Base-by-base conservation (phyloP, 2,797 vertebrate species). In the Rhinophrynus dorsalis region DNA sequence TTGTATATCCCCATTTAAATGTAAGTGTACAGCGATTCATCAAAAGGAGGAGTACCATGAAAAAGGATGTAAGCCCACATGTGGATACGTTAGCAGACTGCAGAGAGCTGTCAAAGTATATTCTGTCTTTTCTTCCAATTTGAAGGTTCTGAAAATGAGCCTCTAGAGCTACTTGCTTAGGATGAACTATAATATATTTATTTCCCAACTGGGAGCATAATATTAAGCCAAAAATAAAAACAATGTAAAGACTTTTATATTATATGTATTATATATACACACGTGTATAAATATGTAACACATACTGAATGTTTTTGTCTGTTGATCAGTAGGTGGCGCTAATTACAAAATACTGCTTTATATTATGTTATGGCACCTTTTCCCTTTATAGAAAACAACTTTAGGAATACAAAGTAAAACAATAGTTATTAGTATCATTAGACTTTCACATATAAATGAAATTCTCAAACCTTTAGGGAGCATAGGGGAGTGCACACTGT, bases 11-110 rank as follows among this genome's bases (percentile, higher is more conserved):
- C 45, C 13, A 38, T 59, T 51, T 60, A 50, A 50, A 68, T 59
- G 45, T 15, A 51, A 59, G 55, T 51, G 42, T 68, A 68, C 55
- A 59, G 55, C 45, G 37, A 68, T 68, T 59, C 23, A 59, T 68
- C 66, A 68, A 24, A 68, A n/a, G 37, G 12, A 65, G 24, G 10
- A 24, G 23, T 12, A 13, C 5, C 13, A 35, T 55, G 18, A 21
- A 20, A 29, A 13, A 42, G 12, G 15, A n/a, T n/a, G n/a, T n/a
- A n/a, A n/a, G n/a, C n/a, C n/a, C n/a, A n/a, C n/a, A n/a, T n/a
- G n/a, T n/a, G n/a, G n/a, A n/a, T n/a, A n/a, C n/a, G n/a, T n/a
- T n/a, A n/a, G n/a, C n/a, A n/a, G n/a, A n/a, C n/a, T n/a, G 12
- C 23, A 27, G 23, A 50, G 24, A 50, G 8, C 47, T 20, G 11